These are phyloP conservation scores for Pseudopleuronectes americanus DNA, from an alignment of 2,797 vertebrate species.

Conservation along the genomic window DNA sequence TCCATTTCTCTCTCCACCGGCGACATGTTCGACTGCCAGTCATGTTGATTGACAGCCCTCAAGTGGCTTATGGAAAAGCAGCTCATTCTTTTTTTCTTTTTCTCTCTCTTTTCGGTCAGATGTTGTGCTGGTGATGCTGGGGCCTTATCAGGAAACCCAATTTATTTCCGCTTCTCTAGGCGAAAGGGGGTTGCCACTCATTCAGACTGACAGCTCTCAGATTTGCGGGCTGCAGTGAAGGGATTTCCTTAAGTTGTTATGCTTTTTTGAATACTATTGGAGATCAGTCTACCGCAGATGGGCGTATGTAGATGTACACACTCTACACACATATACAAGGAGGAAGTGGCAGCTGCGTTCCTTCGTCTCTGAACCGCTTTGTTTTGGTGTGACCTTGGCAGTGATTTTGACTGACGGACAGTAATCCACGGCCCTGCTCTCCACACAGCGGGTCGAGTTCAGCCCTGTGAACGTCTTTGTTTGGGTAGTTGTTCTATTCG, in stretches of 20 bases:
- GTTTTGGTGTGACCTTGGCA: slow-evolving; percentile 57
- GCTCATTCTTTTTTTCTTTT: slow-evolving; percentile 61
- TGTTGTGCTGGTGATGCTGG: slow-evolving; percentile 63
- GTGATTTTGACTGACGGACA: slow-evolving; percentile 61
- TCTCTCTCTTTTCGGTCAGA: slow-evolving; percentile 58
- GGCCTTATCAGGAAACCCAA: slow-evolving; percentile 83
- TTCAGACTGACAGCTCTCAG: slow-evolving; percentile 84
- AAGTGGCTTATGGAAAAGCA: slow-evolving; percentile 81
- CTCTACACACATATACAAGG: slow-evolving; percentile 42
- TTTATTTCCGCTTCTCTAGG: slow-evolving; percentile 79
- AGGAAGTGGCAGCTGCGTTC: slow-evolving; percentile 8
- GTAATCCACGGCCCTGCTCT: slow-evolving; percentile 21
- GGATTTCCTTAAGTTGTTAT: slow-evolving; percentile 79
- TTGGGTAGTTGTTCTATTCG: slow-evolving; percentile 58
- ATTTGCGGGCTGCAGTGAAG: slow-evolving; percentile 68
- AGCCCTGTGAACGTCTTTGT: slow-evolving; percentile 50
- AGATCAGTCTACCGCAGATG: slow-evolving; percentile 57
- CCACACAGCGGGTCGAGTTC: slow-evolving; percentile 38
- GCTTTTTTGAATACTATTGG: slow-evolving; percentile 34
- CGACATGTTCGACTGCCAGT: slow-evolving; percentile 78
- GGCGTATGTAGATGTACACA: slow-evolving; percentile 26
- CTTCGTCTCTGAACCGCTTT: slow-evolving; percentile 20
- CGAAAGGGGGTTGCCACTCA: slow-evolving; percentile 79
- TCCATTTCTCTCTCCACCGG: slow-evolving; percentile 74
- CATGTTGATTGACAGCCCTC: slow-evolving; percentile 84